Evolutionary conservation across 2,113 vertebrate genomes (phyloP).

Genomic region (Eurystomus gularis): DNA sequence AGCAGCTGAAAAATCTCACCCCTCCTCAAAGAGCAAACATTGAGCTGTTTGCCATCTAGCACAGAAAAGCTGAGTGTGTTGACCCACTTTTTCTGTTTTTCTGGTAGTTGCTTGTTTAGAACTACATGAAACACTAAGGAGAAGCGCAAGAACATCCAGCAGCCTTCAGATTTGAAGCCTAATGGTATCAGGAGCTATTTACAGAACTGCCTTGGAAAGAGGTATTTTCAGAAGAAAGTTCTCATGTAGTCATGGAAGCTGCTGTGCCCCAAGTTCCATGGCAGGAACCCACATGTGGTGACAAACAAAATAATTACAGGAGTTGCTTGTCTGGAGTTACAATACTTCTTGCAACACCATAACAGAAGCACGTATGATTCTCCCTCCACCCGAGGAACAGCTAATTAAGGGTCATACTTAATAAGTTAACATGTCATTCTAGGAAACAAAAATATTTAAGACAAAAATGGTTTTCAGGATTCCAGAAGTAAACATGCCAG

Average conservation of each 20-base stretch:
- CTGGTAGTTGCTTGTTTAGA: background rate
- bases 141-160: background rate
- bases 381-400: background rate
- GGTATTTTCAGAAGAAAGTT: background rate
- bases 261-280: background rate
- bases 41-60: background rate
- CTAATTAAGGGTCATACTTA: background rate
- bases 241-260: background rate
- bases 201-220: background rate
- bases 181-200: background rate
- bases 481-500: background rate
- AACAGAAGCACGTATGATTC: background rate
- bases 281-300: background rate
- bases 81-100: background rate
- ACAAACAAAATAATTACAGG: background rate
- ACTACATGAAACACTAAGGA: background rate
- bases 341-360: background rate
- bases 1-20: background rate
- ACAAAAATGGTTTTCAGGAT: background rate
- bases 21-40: background rate
- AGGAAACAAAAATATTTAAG: background rate
- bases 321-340: background rate
- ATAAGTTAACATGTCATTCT: background rate
- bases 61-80: accelerated
- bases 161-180: background rate